phyloP scores from a whole-genome alignment of 1,140 invertebrate genomes.

The Drosophila ficusphila region DNA sequence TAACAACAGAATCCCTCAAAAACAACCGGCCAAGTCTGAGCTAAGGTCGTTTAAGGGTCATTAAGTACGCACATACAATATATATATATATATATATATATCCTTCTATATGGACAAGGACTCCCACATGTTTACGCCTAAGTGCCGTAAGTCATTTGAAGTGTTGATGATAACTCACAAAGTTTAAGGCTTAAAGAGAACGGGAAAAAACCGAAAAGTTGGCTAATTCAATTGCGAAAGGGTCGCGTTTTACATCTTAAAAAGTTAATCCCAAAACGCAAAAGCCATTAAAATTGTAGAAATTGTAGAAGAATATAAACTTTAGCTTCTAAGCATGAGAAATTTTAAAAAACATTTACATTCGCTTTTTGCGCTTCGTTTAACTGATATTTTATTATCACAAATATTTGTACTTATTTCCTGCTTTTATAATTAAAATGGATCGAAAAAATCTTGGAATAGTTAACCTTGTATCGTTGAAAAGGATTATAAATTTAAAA shows the following conservation, averaged over 20 bases:
- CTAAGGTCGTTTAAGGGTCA: slow-evolving; percentile 67
- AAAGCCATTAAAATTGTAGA: not conserved
- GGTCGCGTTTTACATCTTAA: not conserved
- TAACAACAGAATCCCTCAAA: slow-evolving; percentile 43
- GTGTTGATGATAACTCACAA: slow-evolving; percentile 37
- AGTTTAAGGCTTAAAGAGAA: slow-evolving; percentile 8
- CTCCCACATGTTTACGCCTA: slow-evolving; percentile 13
- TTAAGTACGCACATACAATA: slow-evolving; percentile 28
- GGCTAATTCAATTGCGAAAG: slow-evolving; percentile 5
- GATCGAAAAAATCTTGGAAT: too few species aligned
- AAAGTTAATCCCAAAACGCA: too few species aligned
- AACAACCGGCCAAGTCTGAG: slow-evolving; percentile 38
- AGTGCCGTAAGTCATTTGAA: slow-evolving; percentile 26
- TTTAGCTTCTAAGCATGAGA: too few species aligned
- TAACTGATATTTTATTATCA: not conserved
- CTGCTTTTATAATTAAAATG: not conserved
- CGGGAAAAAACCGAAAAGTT: slow-evolving; percentile 5
- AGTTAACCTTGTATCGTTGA: not conserved
- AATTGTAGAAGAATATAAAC: not conserved
- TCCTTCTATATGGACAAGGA: not conserved
- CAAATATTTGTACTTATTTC: not conserved
- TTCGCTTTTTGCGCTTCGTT: too few species aligned
- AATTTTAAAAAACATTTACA: not conserved
- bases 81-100: not conserved
- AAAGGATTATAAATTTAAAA: not conserved